Evolutionary conservation across 1,140 invertebrate genomes (phyloP).

Genomic region (Teleopsis dalmanni): DNA sequence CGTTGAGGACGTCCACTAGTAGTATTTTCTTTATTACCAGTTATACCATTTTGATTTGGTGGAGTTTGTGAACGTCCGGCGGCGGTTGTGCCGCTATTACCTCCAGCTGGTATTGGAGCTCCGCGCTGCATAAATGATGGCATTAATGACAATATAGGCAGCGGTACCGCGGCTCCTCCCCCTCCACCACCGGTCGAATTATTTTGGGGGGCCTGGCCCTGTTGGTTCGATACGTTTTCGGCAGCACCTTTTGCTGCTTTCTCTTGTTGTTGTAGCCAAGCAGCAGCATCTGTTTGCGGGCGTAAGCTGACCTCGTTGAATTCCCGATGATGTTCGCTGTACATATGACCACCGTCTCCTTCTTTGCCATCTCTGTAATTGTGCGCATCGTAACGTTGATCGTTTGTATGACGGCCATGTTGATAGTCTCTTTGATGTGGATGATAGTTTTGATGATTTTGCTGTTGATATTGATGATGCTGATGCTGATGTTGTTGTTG

Average conservation of each 20-base stretch:
- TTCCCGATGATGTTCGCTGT: conserved; percentile 10
- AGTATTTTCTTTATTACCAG: conserved; percentile 33
- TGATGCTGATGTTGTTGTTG: conserved; percentile 21
- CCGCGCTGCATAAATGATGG: conserved; percentile 41
- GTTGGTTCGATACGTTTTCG: conserved; percentile 44
- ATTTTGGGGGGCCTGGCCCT: conserved; percentile 43
- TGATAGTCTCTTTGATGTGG: conserved; percentile 25
- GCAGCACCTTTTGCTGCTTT: conserved; percentile 41
- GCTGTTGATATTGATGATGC: conserved; percentile 28
- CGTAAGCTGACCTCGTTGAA: conserved; percentile 37
- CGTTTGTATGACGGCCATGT: conserved; percentile 21
- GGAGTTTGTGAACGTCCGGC: conserved; percentile 14
- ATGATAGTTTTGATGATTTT: conserved; percentile 31
- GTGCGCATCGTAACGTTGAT: conserved; percentile 16
- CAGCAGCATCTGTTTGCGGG: conserved; percentile 39
- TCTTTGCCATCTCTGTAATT: conserved; percentile 16
- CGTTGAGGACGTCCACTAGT: conserved; percentile 30
- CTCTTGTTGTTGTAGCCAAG: conserved; percentile 42
- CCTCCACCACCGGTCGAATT: conserved; percentile 15
- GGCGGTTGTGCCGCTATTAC: background rate
- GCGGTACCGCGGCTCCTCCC: conserved; percentile 47
- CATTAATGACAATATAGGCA: conserved; percentile 41
- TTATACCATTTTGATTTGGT: conserved; percentile 40
- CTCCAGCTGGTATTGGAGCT: conserved; percentile 48
- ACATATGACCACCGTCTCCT: conserved; percentile 12